Evolutionary conservation across 2,113 vertebrate species (phyloP).

Genomic region (Psilopsiagon aurifrons): DNA sequence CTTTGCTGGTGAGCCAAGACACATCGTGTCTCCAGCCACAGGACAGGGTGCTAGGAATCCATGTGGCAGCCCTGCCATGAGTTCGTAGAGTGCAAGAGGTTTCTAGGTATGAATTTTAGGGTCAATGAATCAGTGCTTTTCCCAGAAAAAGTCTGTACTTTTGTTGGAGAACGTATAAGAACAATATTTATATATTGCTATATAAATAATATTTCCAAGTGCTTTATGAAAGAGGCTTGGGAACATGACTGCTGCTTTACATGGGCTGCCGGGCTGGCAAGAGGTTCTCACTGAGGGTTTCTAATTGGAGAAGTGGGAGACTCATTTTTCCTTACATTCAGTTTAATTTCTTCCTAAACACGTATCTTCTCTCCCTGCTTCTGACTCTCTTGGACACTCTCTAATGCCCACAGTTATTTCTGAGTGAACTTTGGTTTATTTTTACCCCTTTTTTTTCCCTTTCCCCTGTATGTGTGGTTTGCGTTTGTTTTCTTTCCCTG

Average conservation of each 20-base stretch:
- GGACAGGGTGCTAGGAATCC: background rate
- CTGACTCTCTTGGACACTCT: background rate
- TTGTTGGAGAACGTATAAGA: background rate
- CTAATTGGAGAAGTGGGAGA: background rate
- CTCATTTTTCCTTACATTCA: background rate
- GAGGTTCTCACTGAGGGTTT: background rate
- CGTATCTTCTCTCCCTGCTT: background rate
- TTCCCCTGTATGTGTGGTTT: background rate
- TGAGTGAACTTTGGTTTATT: background rate
- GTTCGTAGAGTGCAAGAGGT: background rate
- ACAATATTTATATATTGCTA: background rate
- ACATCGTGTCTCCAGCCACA: background rate
- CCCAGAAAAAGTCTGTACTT: background rate
- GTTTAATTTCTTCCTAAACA: background rate
- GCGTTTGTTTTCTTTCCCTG: constrained; percentile 6
- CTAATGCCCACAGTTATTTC: background rate
- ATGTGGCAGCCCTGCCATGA: background rate
- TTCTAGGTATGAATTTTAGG: background rate
- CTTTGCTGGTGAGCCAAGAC: background rate
- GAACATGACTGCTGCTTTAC: background rate
- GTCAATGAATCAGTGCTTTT: background rate
- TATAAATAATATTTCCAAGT: background rate
- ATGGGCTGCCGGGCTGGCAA: background rate
- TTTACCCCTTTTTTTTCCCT: background rate
- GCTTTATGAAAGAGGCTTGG: background rate